Evolutionary conservation across 2,888 invertebrate species (phyloP), one percentile per base, ranked within the genome.

Genomic region (Gryllus longicercus): DNA sequence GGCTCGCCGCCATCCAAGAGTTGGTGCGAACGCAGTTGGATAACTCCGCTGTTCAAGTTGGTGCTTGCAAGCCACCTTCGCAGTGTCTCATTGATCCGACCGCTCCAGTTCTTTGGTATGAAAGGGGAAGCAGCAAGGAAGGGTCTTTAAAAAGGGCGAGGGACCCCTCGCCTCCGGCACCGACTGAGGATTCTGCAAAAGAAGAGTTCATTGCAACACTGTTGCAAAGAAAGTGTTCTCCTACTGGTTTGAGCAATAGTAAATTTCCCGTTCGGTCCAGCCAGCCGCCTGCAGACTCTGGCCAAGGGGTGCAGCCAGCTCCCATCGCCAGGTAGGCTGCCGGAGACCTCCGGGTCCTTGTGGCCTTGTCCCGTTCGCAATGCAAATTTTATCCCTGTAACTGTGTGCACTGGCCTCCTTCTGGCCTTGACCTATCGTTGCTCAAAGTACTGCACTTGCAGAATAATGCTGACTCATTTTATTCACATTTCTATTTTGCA

Each of bases 1-100:
- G 94, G 50, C 87, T 94, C 85, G 94, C 94, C 78, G 94, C 94
- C 84, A 93, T 94, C 84, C 92, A 94, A 85, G 93, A 94, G 85
- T 90, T 94, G 83, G 93, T 93, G 79, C 88, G 91, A 77, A 84
- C 84, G 79, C 91, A 91, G 84, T 90, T 90, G 84, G 91, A 92
- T 84, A 88, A 88, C n/a, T 18, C 63, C 8, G 63, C 63, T 63
- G 14, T 63, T 63, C 63, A 63, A 18, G 63, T 63, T 63, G 63
- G 87, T 78, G 85, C 86, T 25, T 86, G 86, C 84, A 86, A 86
- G 84, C 85, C 86, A 83, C 86, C 86, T 83, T 84, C 86, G 81
- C 38, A 38, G 38, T 63, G 63, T 63, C n/a, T 63, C 14, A 63
- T 63, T 63, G 63, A 63, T 63, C 63, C n/a, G 16, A 63, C 63